Base-by-base conservation (phyloP, 2,797 vertebrate species). In the Muscicapa striata region DNA sequence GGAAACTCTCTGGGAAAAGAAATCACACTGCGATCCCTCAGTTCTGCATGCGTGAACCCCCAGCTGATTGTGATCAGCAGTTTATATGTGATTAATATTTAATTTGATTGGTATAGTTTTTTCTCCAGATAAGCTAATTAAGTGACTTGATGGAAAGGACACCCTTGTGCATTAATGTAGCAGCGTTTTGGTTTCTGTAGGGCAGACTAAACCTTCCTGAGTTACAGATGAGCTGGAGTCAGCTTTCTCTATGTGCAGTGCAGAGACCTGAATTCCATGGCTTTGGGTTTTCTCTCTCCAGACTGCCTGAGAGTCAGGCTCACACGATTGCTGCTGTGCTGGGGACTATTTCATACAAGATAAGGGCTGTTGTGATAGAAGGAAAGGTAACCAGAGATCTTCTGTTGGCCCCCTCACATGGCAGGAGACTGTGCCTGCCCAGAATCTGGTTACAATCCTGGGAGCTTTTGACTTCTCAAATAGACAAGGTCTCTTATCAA, bases 51-150 rank as follows among this genome's bases (percentile, higher is more conserved):
- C 21, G 6, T 90, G 93, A 97, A 93, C 93, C 93, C 96, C 93
- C 94, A 89, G 84, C 95, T 96, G 95, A 96, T 97, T 97, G 95
- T 96, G 97, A 97, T 97, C 92, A 95, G 97, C 94, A 97, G 95
- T 98, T 98, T 98, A 97, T 96, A 94, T 96, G 96, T 94, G 96
- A 97, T 98, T 98, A 98, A 98, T 98, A 97, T 97, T 98, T 98
- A 96, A 97, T 97, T 98, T 96, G 97, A 97, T 97, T 95, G 94
- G 96, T 96, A 97, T 97, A 94, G 95, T 96, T 97, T 97, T 94
- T 96, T 62, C 85, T 97, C 91, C 94, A 97, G 97, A 96, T 97
- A 97, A 95, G 96, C 97, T 97, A 97, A 97, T 97, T 97, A 97
- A 97, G 97, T 93, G 94, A 87, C 77, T 87, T 80, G 87, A 96